phyloP scores from a whole-genome alignment of 2,888 invertebrate species.

The Thereva nobilitata region DNA sequence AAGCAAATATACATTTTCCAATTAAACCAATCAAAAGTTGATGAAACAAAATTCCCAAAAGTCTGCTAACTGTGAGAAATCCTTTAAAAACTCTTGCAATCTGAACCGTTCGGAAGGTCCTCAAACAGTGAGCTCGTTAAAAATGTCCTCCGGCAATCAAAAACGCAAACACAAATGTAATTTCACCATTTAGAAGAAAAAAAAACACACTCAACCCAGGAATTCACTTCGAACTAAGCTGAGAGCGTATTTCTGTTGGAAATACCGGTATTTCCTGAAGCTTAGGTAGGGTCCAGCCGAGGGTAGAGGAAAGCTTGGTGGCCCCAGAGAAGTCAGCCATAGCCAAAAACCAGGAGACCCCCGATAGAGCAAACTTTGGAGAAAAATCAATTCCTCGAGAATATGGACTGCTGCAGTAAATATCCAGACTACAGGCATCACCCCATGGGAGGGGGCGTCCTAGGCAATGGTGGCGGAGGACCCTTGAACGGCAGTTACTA shows the following conservation, averaged over 20 bases:
- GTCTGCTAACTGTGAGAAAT: too few species aligned
- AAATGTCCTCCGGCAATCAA: conserved; percentile 31
- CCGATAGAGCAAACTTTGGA: not conserved
- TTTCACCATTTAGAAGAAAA: conserved; percentile 18
- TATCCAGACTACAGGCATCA: conserved; percentile 31
- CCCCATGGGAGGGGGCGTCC: conserved; percentile 7
- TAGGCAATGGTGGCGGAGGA: conserved; percentile 5
- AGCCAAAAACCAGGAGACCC: not conserved
- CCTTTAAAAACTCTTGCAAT: too few species aligned
- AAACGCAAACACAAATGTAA: conserved; percentile 25
- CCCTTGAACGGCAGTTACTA: conserved; percentile 22
- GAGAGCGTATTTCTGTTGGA: too few species aligned
- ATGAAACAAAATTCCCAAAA: not conserved
- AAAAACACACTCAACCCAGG: not conserved
- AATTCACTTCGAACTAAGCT: not conserved
- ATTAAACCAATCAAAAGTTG: conserved; percentile 29
- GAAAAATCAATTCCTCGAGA: conserved; percentile 16
- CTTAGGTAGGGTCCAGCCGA: conserved; percentile 13
- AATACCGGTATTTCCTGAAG: not conserved
- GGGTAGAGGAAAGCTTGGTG: conserved; percentile 15
- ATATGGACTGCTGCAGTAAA: conserved; percentile 35
- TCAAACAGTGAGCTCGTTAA: conserved; percentile 2
- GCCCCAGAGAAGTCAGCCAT: conserved; percentile 19
- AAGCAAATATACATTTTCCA: conserved; percentile 17
- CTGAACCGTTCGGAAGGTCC: too few species aligned